Base-by-base conservation (phyloP, 2,888 invertebrate species). In the Chouioia cunea region DNA sequence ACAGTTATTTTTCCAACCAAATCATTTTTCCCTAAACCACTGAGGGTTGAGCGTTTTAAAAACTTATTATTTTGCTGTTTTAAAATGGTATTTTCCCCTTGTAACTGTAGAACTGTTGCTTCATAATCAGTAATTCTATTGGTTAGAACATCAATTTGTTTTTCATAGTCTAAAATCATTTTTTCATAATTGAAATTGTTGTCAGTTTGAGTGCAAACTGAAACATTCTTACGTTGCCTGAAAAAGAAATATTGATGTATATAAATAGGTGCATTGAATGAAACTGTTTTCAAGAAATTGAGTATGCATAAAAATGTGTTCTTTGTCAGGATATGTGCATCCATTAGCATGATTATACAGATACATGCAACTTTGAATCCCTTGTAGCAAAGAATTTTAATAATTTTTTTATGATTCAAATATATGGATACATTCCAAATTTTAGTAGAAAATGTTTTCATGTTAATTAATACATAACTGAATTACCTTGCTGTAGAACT, bases 91-190 rank as follows among this genome's bases (percentile, higher is more conserved):
- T 47, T 70, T 56, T 72, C 56, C 59, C 15, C 36, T 62, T 65
- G 53, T 14, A 64, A 10, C 8, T 14, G 8, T 15, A 23, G 6
- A 4, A 16, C 20, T 23, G 73, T 59, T 48, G 71, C 65, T 1
- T 70, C 72, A 6, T 77, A 50, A 48, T 63, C 56, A 4, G 65
- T 23, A 20, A 69, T 66, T 59, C 74, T 70, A 46, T 36, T 36
- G 12, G 36, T 36, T 8, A 36, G 6, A 36, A 10, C 4, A 6
- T 36, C 8, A 4, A 18, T 27, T 23, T 75, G 59, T 46, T 73
- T 66, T 1, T 70, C 72, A 6, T 77, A 50, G 52, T 63, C 56
- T 4, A 62, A 23, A 20, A 69, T 66, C 54, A 75, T 70, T 44
- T 75, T 71, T 14, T 66, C 54, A 15, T 62, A 23, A 46, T 43